These are phyloP conservation scores for Lochmaea capreae DNA, from an alignment of 2,888 invertebrate species.

Conservation along the genomic window DNA sequence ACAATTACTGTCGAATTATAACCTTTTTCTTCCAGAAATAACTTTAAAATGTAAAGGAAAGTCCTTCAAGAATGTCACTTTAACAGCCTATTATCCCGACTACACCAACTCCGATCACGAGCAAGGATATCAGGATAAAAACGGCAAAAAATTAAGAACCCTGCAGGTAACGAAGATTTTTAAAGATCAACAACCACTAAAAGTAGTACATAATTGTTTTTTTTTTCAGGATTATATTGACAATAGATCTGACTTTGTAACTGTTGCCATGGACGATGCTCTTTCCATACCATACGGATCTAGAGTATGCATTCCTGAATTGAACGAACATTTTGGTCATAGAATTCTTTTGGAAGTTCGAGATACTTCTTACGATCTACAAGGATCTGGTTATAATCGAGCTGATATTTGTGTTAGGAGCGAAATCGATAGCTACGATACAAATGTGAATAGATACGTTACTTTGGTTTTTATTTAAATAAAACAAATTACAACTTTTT, in stretches of 20 bases:
- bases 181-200: neutral
- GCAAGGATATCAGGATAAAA: conserved; percentile 64
- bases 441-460: conserved; percentile 65
- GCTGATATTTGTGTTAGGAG: conserved; percentile 68
- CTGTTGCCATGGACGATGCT: conserved; percentile 66
- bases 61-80: conserved; percentile 64
- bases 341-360: conserved; percentile 65
- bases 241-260: conserved; percentile 65
- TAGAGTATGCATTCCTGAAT: conserved; percentile 66
- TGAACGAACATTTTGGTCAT: conserved; percentile 67
- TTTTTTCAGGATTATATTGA: conserved; percentile 67
- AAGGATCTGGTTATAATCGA: conserved; percentile 62
- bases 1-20: too few species aligned
- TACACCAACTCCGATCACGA: conserved; percentile 64
- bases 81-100: conserved; percentile 68
- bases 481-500: neutral
- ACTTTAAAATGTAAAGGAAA: conserved; percentile 64
- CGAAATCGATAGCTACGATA: conserved; percentile 68
- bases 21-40: conserved; percentile 53
- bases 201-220: too few species aligned
- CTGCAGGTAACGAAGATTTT: conserved; percentile 63
- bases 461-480: conserved; percentile 61
- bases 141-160: conserved; percentile 64
- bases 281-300: conserved; percentile 66
- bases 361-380: conserved; percentile 64